These are phyloP conservation scores for Bos javanicus DNA, from an alignment of 2,113 vertebrate species.

Conservation along the genomic window DNA sequence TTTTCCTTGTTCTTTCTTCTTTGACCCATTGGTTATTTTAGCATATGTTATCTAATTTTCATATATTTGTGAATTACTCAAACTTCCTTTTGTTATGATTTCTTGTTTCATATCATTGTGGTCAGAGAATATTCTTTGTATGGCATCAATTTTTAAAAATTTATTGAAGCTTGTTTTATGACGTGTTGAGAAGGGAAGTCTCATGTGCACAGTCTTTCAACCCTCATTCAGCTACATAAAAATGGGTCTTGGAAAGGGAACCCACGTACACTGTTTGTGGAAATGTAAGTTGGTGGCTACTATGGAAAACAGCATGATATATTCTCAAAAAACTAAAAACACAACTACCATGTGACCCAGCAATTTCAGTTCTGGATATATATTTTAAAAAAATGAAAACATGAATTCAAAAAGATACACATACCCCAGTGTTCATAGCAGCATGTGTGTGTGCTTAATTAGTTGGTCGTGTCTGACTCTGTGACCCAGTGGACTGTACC, in stretches of 20 bases:
- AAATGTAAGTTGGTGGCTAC: not conserved
- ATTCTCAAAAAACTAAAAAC: not conserved
- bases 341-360: not conserved
- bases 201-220: not conserved
- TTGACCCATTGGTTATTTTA: not conserved
- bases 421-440: not conserved
- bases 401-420: not conserved
- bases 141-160: not conserved
- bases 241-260: not conserved
- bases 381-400: not conserved
- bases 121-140: not conserved
- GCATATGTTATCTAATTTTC: not conserved
- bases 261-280: not conserved
- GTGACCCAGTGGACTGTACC: not conserved
- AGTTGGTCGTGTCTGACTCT: not conserved
- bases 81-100: not conserved
- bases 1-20: not conserved
- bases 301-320: not conserved
- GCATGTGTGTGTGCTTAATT: not conserved
- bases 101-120: not conserved
- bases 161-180: not conserved
- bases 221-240: not conserved
- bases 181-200: not conserved
- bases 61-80: not conserved
- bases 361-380: not conserved